Evolutionary conservation across 2,888 invertebrate species (phyloP).

Genomic region (Sinhomidia bicolor): DNA sequence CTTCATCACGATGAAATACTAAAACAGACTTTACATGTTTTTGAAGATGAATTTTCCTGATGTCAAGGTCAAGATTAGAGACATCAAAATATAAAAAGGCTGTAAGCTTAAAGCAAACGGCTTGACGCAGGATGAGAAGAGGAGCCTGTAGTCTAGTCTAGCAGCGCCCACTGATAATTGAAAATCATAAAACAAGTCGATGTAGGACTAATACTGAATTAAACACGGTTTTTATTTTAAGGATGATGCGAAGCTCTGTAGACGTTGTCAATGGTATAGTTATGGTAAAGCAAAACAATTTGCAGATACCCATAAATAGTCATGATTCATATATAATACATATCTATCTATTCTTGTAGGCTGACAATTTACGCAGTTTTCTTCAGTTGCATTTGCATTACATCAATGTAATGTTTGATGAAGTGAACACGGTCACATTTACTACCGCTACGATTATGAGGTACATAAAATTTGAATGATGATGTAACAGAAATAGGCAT

Average conservation of each 20-base stretch:
- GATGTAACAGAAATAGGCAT: not conserved
- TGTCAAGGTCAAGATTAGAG: conserved; percentile 60
- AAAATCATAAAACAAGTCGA: conserved; percentile 13
- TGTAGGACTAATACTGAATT: not conserved
- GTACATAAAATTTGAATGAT: not conserved
- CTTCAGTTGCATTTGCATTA: not conserved
- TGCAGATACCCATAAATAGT: conserved; percentile 66
- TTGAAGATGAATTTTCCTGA: conserved; percentile 45
- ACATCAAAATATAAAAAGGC: not conserved
- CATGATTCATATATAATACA: conserved; percentile 31
- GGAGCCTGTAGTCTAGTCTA: not conserved
- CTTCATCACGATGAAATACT: conserved; percentile 29
- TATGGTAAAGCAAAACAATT: conserved; percentile 17
- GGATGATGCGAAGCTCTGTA: not conserved
- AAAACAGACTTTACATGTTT: conserved; percentile 11
- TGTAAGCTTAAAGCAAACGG: not conserved
- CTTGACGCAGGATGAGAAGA: not conserved
- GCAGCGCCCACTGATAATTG: not conserved
- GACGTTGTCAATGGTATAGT: not conserved
- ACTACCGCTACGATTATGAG: not conserved
- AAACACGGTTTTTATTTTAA: conserved; percentile 36
- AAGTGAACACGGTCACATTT: not conserved
- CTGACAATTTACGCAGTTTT: conserved; percentile 43
- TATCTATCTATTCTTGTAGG: conserved; percentile 28
- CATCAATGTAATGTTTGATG: not conserved